Evolutionary conservation across 1,140 invertebrate genomes (phyloP).

Genomic region (Drosophila mojavensis): DNA sequence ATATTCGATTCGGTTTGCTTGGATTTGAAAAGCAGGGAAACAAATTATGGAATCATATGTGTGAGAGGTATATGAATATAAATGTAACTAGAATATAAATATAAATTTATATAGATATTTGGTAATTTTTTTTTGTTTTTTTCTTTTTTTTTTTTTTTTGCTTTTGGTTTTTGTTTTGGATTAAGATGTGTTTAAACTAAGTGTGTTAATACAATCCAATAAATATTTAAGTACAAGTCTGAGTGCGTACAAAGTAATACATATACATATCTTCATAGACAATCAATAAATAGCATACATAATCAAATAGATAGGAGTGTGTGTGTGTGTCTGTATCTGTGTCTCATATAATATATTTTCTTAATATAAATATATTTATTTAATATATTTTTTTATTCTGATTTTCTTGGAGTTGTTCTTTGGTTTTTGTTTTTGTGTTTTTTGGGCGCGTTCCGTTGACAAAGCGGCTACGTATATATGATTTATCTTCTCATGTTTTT

Average conservation of each 20-base stretch:
- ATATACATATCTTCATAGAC: constrained; percentile 35
- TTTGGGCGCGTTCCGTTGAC: constrained; percentile 77
- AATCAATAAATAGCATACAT: constrained; percentile 49
- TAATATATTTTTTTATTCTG: constrained; percentile 23
- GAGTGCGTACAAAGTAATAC: constrained; percentile 40
- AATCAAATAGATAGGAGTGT: constrained; percentile 37
- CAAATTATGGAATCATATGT: too few species aligned
- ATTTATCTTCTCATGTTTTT: constrained; percentile 6
- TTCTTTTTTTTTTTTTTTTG: constrained; percentile 7
- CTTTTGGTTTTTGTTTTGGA: constrained; percentile 24
- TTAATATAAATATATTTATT: constrained; percentile 21
- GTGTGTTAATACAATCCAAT: constrained; percentile 39
- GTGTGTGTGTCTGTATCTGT: constrained; percentile 22
- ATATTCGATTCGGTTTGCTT: too few species aligned
- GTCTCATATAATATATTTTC: constrained; percentile 26
- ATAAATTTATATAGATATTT: constrained; percentile 24
- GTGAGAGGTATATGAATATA: constrained; percentile 13
- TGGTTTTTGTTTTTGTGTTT: constrained; percentile 30
- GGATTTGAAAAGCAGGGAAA: too few species aligned
- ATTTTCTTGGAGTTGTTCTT: constrained; percentile 18
- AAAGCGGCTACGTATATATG: constrained; percentile 70
- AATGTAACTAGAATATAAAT: constrained; percentile 50
- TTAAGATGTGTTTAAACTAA: constrained; percentile 43
- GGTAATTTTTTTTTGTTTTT: constrained; percentile 7
- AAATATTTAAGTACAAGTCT: constrained; percentile 34